Conservation (phyloP, 2,888 invertebrate species). For the Bombylius discolor region DNA sequence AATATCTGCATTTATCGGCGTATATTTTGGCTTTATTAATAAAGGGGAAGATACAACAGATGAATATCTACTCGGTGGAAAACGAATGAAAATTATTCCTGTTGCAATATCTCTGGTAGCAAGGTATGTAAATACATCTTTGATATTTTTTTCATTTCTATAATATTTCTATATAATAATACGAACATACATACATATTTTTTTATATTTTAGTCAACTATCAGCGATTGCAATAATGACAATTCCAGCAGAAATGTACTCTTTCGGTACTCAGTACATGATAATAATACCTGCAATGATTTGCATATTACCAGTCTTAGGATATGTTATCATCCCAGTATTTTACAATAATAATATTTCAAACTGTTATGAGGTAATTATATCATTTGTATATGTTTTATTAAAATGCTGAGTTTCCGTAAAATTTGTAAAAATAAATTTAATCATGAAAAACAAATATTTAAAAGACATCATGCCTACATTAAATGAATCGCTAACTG, state of each 20-base stretch:
- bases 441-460: too few relatives aligned
- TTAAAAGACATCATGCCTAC: too few relatives aligned
- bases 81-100: constrained; percentile 39
- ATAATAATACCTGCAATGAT: constrained; percentile 29
- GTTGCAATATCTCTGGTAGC: constrained; percentile 44
- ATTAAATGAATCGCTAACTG: too few relatives aligned
- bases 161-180: background rate
- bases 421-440: too few relatives aligned
- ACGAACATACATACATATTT: background rate
- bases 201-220: constrained; percentile 36
- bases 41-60: constrained; percentile 19
- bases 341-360: constrained; percentile 34
- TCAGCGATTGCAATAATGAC: constrained; percentile 39
- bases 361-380: constrained; percentile 28
- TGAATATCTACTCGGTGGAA: constrained; percentile 40
- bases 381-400: too few relatives aligned
- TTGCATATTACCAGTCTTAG: constrained; percentile 19
- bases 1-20: constrained; percentile 38
- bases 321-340: constrained; percentile 33
- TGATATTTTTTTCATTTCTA: background rate
- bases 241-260: constrained; percentile 38
- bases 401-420: too few relatives aligned
- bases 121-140: constrained; percentile 25
- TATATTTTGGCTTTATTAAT: constrained; percentile 38
- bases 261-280: constrained; percentile 35